These are phyloP conservation scores for Pluvianellus socialis DNA, from an alignment of 2,113 vertebrate genomes.

Conservation along the genomic window DNA sequence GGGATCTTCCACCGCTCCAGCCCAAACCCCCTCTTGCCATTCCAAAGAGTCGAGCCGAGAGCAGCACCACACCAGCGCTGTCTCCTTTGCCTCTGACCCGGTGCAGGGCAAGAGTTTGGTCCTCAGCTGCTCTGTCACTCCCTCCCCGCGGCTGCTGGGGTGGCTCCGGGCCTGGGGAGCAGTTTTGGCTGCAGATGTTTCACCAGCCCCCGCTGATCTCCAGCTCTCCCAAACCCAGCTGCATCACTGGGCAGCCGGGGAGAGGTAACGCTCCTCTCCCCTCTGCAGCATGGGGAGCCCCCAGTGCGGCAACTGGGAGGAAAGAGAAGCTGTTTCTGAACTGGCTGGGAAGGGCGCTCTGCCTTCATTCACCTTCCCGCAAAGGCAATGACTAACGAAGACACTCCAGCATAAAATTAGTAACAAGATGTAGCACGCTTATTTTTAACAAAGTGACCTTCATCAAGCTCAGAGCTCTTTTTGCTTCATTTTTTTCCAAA, in stretches of 20 bases:
- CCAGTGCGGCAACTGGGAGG: background rate
- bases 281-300: background rate
- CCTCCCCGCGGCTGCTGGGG: background rate
- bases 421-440: background rate
- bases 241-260: rapidly evolving
- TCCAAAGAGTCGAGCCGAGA: background rate
- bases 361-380: background rate
- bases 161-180: background rate
- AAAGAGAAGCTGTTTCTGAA: background rate
- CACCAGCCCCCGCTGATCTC: background rate
- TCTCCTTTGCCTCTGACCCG: background rate
- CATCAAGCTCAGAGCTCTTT: background rate
- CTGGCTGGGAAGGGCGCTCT: background rate
- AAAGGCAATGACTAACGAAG: background rate
- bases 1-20: background rate
- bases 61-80: background rate
- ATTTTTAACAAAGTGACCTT: conserved; percentile 46
- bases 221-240: background rate
- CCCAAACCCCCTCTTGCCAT: background rate
- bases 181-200: background rate
- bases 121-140: background rate
- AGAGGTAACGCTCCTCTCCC: background rate
- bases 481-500: background rate
- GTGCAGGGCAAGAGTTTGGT: background rate
- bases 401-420: background rate